Percentiles rank a stretch among this genome's conserved stretches.
phyloP scores from a whole-genome alignment of 2,113 vertebrate species.

The Campylomormyrus numenius region DNA sequence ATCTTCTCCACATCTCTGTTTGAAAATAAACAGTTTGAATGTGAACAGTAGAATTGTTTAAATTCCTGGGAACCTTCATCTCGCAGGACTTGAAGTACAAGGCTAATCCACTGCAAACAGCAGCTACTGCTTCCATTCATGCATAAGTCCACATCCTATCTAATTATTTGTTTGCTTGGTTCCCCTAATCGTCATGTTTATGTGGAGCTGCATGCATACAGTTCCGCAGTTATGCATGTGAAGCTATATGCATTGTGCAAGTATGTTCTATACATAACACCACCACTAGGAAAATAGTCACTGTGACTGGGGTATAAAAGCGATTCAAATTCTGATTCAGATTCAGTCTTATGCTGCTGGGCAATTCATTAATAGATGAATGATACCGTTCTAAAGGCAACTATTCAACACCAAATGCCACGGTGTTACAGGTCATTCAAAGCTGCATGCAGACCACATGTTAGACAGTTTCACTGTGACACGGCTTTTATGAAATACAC shows the following conservation, averaged over 20 bases:
- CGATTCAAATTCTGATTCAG: neutral
- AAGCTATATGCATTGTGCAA: too few relatives aligned
- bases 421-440: neutral
- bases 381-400: neutral
- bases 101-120: neutral
- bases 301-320: neutral
- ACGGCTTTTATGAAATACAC: neutral
- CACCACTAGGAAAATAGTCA: neutral
- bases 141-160: neutral
- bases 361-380: neutral
- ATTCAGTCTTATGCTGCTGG: neutral
- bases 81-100: neutral
- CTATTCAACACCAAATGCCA: neutral
- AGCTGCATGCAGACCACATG: neutral
- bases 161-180: neutral
- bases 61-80: neutral
- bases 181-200: neutral
- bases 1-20: neutral
- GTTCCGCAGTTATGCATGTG: too few relatives aligned
- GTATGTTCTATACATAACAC: neutral
- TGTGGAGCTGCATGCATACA: neutral
- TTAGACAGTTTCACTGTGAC: neutral
- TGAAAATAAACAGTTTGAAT: neutral
- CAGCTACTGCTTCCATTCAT: neutral
- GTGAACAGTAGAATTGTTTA: neutral